Evolutionary conservation across 2,797 vertebrate species (phyloP), one percentile per base, ranked within the genome.

Genomic region (Pangasius djambal): DNA sequence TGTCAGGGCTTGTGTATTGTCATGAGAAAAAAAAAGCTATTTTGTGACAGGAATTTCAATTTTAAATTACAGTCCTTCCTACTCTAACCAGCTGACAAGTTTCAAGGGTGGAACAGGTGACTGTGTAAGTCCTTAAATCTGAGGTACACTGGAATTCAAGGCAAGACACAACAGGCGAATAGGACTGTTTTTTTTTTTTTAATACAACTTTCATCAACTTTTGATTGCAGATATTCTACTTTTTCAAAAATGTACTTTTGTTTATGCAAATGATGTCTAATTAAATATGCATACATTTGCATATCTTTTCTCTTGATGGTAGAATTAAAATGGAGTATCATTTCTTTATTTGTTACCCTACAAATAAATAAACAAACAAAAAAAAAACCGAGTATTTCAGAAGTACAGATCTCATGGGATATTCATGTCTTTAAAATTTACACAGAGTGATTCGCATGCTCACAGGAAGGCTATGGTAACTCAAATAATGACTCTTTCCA

Each of bases 11-110:
- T 89, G n/a, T n/a, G n/a, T 69, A 31, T 92, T 34, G 88, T 91
- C 83, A 88, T 92, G 15, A 10, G 50, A 10, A 18, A 57, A 87
- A 90, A 69, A 84, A 90, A 88, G 88, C 84, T 88, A 48, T 87
- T 70, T 50, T 78, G 88, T 79, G 12, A 63, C 87, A 90, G 89
- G 77, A 91, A 89, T 92, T 90, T 92, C 69, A 90, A 83, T 88
- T 86, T 91, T 87, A 90, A 69, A 91, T 92, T 86, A 57, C 88
- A 83, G 86, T 86, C 90, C 72, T 77, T 84, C 65, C 83, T 90
- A 89, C 90, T 52, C 48, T 25, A 15, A 37, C 55, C 79, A 25
- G 55, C 83, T 83, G 89, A 91, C 86, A 82, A 22, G 22, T 88
- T 87, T 70, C 40, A 52, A 86, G 74, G 44, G 65, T 85, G 59